phyloP scores from a whole-genome alignment of 2,797 vertebrate species.

The Xerus rutilus region DNA sequence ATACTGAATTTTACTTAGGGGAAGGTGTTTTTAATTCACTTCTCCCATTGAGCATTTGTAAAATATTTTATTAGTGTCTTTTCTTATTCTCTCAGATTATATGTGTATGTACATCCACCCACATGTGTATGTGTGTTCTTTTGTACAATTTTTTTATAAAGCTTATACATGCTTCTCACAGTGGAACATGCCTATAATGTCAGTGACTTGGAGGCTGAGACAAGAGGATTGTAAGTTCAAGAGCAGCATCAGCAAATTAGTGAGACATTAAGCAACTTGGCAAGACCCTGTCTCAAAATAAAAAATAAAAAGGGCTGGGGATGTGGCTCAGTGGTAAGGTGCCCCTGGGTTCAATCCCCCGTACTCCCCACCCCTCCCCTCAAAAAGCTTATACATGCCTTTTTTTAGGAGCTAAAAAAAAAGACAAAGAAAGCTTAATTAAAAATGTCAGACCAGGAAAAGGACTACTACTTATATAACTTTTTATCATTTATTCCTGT shows the following conservation, averaged over 20 bases:
- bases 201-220: too few relatives aligned
- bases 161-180: background rate
- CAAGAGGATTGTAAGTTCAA: too few relatives aligned
- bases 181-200: too few relatives aligned
- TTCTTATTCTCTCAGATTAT: background rate
- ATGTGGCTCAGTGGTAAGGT: too few relatives aligned
- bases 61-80: conserved; percentile 32
- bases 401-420: background rate
- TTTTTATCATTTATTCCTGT: conserved; percentile 20
- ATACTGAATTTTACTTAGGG: conserved; percentile 24
- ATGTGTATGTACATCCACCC: background rate
- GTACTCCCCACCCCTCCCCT: too few relatives aligned
- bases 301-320: too few relatives aligned
- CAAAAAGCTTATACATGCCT: background rate
- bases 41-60: background rate
- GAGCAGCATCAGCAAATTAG: too few relatives aligned
- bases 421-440: conserved; percentile 38
- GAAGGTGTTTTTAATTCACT: background rate
- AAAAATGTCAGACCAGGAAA: conserved; percentile 62
- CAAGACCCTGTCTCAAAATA: too few relatives aligned
- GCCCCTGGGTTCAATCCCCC: too few relatives aligned
- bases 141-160: background rate
- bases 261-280: too few relatives aligned
- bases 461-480: background rate
- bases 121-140: background rate